These are phyloP conservation scores for Glyphotaelius pellucidus DNA, from an alignment of 2,888 invertebrate genomes.

Conservation along the genomic window DNA sequence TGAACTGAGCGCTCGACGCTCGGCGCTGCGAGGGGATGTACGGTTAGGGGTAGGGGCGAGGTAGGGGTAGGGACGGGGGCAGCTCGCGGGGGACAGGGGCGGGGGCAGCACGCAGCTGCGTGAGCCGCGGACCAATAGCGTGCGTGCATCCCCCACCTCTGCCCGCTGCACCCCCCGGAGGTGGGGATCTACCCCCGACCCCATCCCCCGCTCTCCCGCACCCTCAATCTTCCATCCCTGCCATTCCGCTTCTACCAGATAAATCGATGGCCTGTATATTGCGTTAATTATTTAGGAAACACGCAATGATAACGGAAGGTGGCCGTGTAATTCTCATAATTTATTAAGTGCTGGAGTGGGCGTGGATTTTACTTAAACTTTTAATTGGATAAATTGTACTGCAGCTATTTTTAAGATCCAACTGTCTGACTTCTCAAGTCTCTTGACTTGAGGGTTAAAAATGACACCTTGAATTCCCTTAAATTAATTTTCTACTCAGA, in stretches of 20 bases:
- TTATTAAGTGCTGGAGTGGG: constrained; percentile 61
- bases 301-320: constrained; percentile 79
- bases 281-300: constrained; percentile 80
- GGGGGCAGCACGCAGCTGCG: constrained; percentile 70
- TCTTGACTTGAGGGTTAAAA: neutral
- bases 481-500: too few relatives aligned
- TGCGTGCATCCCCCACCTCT: constrained; percentile 63
- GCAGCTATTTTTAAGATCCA: constrained; percentile 29
- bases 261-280: constrained; percentile 66
- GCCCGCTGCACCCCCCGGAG: constrained; percentile 70
- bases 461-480: neutral
- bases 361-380: constrained; percentile 58
- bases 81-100: constrained; percentile 70
- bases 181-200: constrained; percentile 60
- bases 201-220: constrained; percentile 74
- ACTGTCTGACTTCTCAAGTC: neutral
- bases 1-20: constrained; percentile 68
- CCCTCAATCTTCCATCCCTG: constrained; percentile 69
- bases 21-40: constrained; percentile 67
- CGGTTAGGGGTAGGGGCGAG: constrained; percentile 70
- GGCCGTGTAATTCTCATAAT: constrained; percentile 66
- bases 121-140: constrained; percentile 67
- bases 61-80: constrained; percentile 70
- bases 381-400: constrained; percentile 58
- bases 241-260: constrained; percentile 50